These are phyloP conservation scores for Dissostichus mawsoni DNA, from an alignment of 2,113 vertebrate genomes.

Conservation along the genomic window DNA sequence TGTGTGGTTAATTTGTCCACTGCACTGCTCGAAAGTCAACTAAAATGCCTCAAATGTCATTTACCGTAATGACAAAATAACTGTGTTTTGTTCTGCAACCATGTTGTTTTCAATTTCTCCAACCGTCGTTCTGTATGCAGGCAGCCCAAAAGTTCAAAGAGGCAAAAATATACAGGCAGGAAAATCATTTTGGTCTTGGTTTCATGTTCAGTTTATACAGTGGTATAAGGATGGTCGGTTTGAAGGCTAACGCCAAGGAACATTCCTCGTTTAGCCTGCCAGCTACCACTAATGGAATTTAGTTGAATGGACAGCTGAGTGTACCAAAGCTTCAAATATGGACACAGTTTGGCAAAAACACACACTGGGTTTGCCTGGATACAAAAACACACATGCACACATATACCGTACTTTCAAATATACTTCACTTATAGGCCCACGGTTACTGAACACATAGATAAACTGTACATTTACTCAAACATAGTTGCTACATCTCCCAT, in stretches of 20 bases:
- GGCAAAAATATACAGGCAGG: constrained; percentile 76
- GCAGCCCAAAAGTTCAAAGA: constrained; percentile 78
- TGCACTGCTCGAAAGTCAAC: background rate
- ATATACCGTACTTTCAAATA: background rate
- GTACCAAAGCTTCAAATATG: constrained; percentile 55
- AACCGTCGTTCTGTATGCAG: constrained; percentile 51
- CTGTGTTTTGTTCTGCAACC: constrained; percentile 10
- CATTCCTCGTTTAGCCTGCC: constrained; percentile 83
- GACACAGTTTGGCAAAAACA: constrained; percentile 45
- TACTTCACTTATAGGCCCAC: background rate
- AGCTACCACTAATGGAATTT: constrained; percentile 82
- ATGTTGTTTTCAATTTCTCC: constrained; percentile 53
- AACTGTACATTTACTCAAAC: background rate
- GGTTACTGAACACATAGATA: background rate
- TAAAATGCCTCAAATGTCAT: constrained; percentile 16
- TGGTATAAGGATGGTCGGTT: constrained; percentile 79
- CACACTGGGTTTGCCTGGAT: constrained; percentile 8
- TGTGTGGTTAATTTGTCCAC: background rate
- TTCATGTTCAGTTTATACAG: constrained; percentile 79
- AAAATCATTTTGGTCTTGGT: constrained; percentile 80
- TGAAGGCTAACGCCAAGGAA: constrained; percentile 81
- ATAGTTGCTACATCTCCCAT: background rate
- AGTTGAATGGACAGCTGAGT: constrained; percentile 70
- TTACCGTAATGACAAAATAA: constrained; percentile 20
- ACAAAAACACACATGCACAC: background rate